A percentile compares a stretch with the other conserved stretches of the same genome.
Conservation (phyloP, 1,140 invertebrate species). For the Amyelois transitella region DNA sequence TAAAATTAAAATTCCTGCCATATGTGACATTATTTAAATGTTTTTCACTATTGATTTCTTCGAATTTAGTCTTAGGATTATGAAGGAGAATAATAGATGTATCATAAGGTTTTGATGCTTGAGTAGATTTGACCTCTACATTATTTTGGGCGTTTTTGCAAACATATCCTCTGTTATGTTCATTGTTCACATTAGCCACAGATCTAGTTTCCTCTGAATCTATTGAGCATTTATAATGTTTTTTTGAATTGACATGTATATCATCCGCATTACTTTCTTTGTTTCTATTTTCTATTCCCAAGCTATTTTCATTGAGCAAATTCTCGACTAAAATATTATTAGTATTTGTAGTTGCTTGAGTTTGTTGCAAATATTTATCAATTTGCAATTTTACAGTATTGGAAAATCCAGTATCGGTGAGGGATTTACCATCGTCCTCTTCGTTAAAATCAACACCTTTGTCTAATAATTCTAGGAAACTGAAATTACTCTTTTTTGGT, state of each 20-base stretch:
- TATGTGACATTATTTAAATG: background rate
- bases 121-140: background rate
- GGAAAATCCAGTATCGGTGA: slow-evolving; percentile 31
- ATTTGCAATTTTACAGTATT: slow-evolving; percentile 36
- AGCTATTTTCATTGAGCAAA: too few relatives aligned
- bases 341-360: background rate
- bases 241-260: too few relatives aligned
- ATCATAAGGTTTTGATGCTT: background rate
- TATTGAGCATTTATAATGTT: too few relatives aligned
- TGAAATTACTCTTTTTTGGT: slow-evolving; percentile 34
- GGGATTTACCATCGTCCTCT: slow-evolving; percentile 10
- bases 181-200: too few relatives aligned
- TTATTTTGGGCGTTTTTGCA: background rate
- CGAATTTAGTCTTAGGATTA: background rate
- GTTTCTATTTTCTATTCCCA: too few relatives aligned
- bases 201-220: too few relatives aligned
- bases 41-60: background rate
- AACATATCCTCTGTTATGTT: too few relatives aligned
- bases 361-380: slow-evolving; percentile 31
- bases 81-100: background rate
- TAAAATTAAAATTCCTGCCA: too few relatives aligned
- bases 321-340: background rate
- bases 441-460: slow-evolving; percentile 20
- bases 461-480: slow-evolving; percentile 39
- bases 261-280: too few relatives aligned